phyloP scores from a whole-genome alignment of 2,113 vertebrate genomes.

The Mustelus asterias region DNA sequence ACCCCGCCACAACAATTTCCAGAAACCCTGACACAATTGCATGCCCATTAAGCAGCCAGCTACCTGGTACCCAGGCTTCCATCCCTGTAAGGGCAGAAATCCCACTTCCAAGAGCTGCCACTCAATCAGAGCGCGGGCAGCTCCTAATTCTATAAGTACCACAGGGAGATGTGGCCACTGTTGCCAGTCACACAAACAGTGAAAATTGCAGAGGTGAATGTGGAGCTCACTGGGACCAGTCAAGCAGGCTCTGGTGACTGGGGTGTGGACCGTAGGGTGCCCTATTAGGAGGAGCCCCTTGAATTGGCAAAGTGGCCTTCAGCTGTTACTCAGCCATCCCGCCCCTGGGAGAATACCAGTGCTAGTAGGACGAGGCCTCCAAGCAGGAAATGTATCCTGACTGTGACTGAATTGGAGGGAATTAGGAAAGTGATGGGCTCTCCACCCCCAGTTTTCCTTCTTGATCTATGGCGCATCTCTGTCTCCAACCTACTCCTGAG shows the following conservation, averaged over 20 bases:
- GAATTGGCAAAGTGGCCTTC: not conserved
- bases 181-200: too few relatives aligned
- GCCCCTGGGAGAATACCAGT: not conserved
- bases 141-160: not conserved
- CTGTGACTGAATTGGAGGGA: too few relatives aligned
- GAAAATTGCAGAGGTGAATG: too few relatives aligned
- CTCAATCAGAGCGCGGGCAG: not conserved
- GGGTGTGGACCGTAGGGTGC: not conserved
- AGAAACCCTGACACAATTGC: not conserved
- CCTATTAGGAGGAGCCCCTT: not conserved
- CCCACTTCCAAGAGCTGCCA: not conserved
- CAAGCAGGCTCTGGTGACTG: too few relatives aligned
- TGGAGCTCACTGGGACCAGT: too few relatives aligned
- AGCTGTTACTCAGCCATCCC: not conserved
- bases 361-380: not conserved
- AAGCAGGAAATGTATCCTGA: not conserved
- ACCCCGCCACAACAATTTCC: too few relatives aligned
- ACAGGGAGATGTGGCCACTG: too few relatives aligned
- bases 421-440: too few relatives aligned
- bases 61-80: too few relatives aligned
- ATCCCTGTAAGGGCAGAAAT: not conserved
- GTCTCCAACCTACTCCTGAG: too few relatives aligned
- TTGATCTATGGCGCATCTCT: too few relatives aligned
- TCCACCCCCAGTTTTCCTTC: too few relatives aligned
- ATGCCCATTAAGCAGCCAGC: not conserved